These are phyloP conservation scores for Apaloderma vittatum DNA, from an alignment of 2,113 vertebrate species.

Conservation along the genomic window DNA sequence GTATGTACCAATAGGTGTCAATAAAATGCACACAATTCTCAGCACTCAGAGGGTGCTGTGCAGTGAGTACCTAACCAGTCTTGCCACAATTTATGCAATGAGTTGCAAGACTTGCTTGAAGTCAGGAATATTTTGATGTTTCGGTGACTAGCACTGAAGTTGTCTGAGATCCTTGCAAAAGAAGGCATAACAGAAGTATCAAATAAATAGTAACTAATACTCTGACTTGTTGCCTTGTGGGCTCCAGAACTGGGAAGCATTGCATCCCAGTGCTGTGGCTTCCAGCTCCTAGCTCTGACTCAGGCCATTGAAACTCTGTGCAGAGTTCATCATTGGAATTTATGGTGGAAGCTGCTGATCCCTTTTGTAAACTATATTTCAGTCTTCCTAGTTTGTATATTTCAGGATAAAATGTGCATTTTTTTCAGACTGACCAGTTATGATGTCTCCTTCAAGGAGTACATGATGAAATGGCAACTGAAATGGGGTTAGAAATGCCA, in stretches of 20 bases:
- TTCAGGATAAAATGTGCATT: neutral
- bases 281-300: neutral
- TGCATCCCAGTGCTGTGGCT: neutral
- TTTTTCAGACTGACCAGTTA: neutral
- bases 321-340: neutral
- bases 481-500: neutral
- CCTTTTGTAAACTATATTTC: neutral
- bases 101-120: neutral
- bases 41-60: neutral
- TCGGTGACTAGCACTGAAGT: neutral
- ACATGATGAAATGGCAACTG: neutral
- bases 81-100: neutral
- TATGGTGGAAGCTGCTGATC: neutral
- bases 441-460: neutral
- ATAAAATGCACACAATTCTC: neutral
- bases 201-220: neutral
- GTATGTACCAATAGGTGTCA: neutral
- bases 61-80: neutral
- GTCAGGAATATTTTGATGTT: neutral
- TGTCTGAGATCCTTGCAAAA: neutral
- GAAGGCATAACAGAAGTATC: neutral
- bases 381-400: neutral
- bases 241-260: neutral
- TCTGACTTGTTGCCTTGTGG: neutral
- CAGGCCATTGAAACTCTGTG: neutral